A percentile compares a stretch with the other conserved stretches of the same genome.
Conservation (phyloP, 2,797 vertebrate genomes). For the Eulemur mongoz region DNA sequence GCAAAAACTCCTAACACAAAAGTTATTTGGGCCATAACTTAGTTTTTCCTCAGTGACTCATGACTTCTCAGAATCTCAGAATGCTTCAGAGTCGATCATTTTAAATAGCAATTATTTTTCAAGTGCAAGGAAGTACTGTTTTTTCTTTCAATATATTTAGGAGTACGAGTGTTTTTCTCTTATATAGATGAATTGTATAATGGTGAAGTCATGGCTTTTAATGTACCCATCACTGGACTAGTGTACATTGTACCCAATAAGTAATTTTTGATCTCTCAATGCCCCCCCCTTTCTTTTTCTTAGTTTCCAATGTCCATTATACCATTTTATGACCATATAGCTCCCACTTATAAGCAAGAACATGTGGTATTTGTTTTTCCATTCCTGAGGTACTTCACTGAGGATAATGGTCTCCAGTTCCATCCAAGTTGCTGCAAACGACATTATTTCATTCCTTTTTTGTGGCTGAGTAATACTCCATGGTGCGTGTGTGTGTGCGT, state of each 20-base stretch:
- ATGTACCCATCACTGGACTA: neutral
- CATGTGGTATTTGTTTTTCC: neutral
- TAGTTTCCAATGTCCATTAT: neutral
- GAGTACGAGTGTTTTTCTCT: neutral
- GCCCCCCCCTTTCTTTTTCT: neutral
- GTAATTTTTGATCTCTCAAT: neutral
- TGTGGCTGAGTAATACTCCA: neutral
- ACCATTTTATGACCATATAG: neutral
- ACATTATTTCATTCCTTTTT: neutral
- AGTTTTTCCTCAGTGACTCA: slow-evolving; percentile 59
- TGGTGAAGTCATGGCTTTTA: neutral
- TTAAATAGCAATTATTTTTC: neutral
- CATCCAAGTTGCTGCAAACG: neutral
- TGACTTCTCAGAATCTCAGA: slow-evolving; percentile 48
- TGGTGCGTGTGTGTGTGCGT: neutral
- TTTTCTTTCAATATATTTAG: neutral
- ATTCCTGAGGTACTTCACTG: neutral
- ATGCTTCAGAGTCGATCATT: slow-evolving; percentile 45
- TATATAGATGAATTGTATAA: neutral
- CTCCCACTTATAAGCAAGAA: neutral
- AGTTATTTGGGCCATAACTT: slow-evolving; percentile 40
- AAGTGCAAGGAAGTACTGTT: neutral
- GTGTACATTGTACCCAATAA: neutral
- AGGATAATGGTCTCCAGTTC: neutral
- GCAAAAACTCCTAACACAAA: slow-evolving; percentile 54